These are phyloP conservation scores for Ammospiza maritima DNA, from an alignment of 2,797 vertebrate genomes.

Conservation along the genomic window DNA sequence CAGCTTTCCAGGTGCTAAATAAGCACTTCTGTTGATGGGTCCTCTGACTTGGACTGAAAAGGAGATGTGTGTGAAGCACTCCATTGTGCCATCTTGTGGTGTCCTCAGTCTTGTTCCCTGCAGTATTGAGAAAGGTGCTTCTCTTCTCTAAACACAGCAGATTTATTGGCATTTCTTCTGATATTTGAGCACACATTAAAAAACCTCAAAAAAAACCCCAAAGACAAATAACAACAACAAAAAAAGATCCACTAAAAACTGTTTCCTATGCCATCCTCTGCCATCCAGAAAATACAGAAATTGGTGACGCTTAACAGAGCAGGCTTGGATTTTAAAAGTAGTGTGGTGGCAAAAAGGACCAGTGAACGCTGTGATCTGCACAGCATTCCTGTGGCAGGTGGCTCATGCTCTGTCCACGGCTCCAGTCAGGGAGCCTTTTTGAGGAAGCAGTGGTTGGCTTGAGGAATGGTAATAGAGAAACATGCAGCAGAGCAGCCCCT, in stretches of 20 bases:
- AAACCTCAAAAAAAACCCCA: too few species aligned
- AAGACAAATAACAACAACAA: not conserved
- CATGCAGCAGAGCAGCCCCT: not conserved
- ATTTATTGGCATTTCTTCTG: not conserved
- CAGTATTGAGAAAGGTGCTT: not conserved
- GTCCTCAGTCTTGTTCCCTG: not conserved
- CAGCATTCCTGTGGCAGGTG: fast-evolving
- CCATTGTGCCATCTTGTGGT: conserved; percentile 53
- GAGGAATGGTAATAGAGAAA: not conserved
- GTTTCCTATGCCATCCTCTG: not conserved
- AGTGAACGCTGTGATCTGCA: not conserved
- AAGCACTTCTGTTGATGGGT: not conserved
- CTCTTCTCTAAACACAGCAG: not conserved
- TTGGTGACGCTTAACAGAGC: not conserved
- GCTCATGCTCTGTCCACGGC: fast-evolving
- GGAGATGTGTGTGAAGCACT: not conserved
- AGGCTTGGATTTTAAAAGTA: not conserved
- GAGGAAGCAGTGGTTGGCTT: not conserved
- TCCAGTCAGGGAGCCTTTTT: not conserved
- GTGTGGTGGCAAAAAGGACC: not conserved
- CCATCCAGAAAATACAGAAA: not conserved
- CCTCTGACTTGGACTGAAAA: not conserved
- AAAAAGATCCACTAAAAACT: not conserved
- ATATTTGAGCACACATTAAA: not conserved
- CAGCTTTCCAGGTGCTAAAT: not conserved